Evolutionary conservation across 1,140 invertebrate species (phyloP), one percentile per base, ranked within the genome.

Genomic region (Conopomorpha cramerella): DNA sequence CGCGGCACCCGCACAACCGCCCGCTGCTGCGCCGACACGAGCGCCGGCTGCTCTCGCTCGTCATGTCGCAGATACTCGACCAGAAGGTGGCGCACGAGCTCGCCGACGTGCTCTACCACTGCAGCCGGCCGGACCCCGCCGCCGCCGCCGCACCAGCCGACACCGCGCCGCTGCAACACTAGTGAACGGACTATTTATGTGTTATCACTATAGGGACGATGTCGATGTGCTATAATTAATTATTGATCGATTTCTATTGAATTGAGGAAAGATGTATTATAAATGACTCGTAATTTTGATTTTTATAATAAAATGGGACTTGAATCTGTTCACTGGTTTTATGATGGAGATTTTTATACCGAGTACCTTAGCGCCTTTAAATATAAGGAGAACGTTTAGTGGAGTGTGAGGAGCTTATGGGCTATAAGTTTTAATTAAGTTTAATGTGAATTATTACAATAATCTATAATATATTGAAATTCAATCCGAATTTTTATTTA

Each of bases 21-120:
- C 86, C 91, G 43, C 80, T 97, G 38, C 87, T 98, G 57, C 82
- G 94, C 41, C 92, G 93, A 52, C 93, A 96, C 74, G 95, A 98
- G 73, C 90, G 92, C 42, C 84, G 95, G 38, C 81, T 98, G 41
- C 82, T 98, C 17, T 88, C 91, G 31, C 84, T 99, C 33, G 95
- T 97, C 18, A 98, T 97, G 93, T 93, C 90, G 50, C 95, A 97
- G 77, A 96, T 98, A 54, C 81, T 99, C 41, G 95, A 98, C 80
- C 94, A 96, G 74, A 91, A 93, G 65, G 93, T 96, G 40, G 93
- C 94, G 37, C 83, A 92, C 48, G 90, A 96, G 47, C 86, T 97
- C 44, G 90, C 94, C 19, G 87, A 93, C 70, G 93, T 96, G 55
- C 83, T 97, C 43, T 96, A 85, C 76, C 91, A 95, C 67, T 88